These are phyloP conservation scores for Pseudomyrmex cubaensis DNA, from an alignment of 1,140 invertebrate genomes.

Conservation along the genomic window DNA sequence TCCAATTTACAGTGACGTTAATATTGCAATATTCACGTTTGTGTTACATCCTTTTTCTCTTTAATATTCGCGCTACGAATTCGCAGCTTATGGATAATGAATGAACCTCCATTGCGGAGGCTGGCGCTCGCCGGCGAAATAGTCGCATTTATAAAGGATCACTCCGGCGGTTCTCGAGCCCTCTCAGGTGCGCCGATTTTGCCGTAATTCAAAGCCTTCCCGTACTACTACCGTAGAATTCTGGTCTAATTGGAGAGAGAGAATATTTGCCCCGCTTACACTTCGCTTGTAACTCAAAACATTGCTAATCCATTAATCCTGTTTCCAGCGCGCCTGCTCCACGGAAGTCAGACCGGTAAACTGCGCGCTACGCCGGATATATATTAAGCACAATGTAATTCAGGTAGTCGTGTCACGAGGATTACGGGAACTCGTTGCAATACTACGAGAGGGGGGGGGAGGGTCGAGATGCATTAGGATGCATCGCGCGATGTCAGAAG, in stretches of 20 bases:
- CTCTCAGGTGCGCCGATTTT: slow-evolving; percentile 39
- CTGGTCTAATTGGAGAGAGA: slow-evolving; percentile 38
- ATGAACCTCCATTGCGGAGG: neutral
- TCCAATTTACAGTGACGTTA: neutral
- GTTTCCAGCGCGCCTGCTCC: slow-evolving; percentile 10
- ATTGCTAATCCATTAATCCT: slow-evolving; percentile 57
- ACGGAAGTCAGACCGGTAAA: slow-evolving; percentile 46
- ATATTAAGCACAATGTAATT: slow-evolving; percentile 46
- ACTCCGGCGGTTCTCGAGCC: neutral
- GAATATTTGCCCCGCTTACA: slow-evolving; percentile 51
- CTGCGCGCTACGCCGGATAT: slow-evolving; percentile 30
- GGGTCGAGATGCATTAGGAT: neutral
- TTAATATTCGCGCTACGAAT: slow-evolving; percentile 10
- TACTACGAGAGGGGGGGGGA: neutral
- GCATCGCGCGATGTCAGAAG: neutral
- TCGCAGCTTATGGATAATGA: slow-evolving; percentile 31
- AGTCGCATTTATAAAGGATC: slow-evolving; percentile 49
- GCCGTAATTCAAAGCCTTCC: slow-evolving; percentile 23
- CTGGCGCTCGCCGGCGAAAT: neutral
- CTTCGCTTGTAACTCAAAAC: slow-evolving; percentile 56
- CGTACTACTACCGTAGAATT: slow-evolving; percentile 4
- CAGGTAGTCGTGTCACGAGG: slow-evolving; percentile 18
- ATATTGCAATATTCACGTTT: neutral
- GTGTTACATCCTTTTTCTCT: neutral
- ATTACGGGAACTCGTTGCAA: slow-evolving; percentile 21